Evolutionary conservation across 2,888 invertebrate genomes (phyloP).

Genomic region (Nezara viridula): DNA sequence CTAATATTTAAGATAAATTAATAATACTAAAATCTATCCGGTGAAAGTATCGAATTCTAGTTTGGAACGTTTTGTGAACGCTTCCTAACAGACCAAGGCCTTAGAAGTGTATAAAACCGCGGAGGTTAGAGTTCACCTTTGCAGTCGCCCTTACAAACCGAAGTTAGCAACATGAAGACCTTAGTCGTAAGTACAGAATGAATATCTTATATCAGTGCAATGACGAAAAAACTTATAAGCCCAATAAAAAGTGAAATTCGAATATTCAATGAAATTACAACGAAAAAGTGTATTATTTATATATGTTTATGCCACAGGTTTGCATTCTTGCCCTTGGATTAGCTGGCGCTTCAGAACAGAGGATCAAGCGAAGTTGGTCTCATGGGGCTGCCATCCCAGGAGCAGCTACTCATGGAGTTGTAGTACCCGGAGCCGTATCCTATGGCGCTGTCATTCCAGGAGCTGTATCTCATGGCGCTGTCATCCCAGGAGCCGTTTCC

Average conservation of each 20-base stretch:
- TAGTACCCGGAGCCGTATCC: neutral
- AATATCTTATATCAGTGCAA: neutral
- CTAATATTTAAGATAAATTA: too few species aligned
- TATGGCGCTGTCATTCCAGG: neutral
- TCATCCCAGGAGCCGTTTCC: neutral
- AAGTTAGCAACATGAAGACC: conserved; percentile 17
- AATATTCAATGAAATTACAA: neutral
- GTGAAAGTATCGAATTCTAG: neutral
- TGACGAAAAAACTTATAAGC: neutral
- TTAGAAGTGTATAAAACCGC: neutral
- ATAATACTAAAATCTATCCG: neutral
- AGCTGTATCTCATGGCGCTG: neutral
- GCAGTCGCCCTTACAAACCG: neutral
- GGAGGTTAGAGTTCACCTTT: neutral
- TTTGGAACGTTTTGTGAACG: neutral
- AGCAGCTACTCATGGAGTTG: neutral
- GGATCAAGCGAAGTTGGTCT: neutral
- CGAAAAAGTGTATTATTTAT: neutral
- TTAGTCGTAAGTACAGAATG: neutral
- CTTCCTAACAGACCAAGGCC: conserved; percentile 15
- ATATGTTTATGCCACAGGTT: neutral
- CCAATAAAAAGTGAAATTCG: too few species aligned
- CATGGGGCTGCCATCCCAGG: neutral
- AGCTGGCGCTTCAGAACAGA: conserved; percentile 11
- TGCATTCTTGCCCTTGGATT: neutral